A percentile compares a stretch with the other conserved stretches of the same genome.
Evolutionary conservation across 2,113 vertebrate genomes (phyloP).

Genomic region (Egretta garzetta): DNA sequence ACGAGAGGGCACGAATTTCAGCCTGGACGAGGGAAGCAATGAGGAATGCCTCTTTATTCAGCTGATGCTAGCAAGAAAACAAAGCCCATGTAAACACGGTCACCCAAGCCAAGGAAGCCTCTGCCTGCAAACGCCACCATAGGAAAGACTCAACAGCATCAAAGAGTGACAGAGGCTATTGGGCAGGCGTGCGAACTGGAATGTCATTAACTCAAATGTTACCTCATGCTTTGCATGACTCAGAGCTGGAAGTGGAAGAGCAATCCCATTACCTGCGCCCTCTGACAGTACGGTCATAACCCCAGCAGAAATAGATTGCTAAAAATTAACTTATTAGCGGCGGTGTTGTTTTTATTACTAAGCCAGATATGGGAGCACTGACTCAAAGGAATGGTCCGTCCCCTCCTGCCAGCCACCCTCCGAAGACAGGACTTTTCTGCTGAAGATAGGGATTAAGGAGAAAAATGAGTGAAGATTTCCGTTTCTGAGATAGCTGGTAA

Average conservation of each 20-base stretch:
- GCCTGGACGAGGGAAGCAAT: not conserved
- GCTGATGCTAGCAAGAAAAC: not conserved
- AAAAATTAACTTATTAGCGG: constrained; percentile 29
- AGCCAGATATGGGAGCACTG: not conserved
- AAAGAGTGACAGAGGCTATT: not conserved
- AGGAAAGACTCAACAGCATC: not conserved
- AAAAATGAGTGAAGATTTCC: constrained; percentile 55
- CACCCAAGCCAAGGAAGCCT: not conserved
- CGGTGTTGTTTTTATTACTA: not conserved
- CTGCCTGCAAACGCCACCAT: not conserved
- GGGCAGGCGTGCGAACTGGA: not conserved
- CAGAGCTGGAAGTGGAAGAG: not conserved
- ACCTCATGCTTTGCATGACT: not conserved
- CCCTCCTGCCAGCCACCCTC: not conserved
- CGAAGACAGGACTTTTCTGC: not conserved
- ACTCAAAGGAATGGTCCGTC: not conserved
- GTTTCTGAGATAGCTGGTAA: constrained; percentile 54
- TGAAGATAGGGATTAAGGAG: constrained; percentile 20
- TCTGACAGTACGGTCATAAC: constrained; percentile 3
- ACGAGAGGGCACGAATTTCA: not conserved
- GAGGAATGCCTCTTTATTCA: not conserved
- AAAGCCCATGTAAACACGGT: not conserved
- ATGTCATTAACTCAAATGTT: not conserved
- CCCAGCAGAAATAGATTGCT: not conserved
- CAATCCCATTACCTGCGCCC: not conserved